Base-by-base conservation (phyloP, 2,113 vertebrate genomes). In the Heterotilapia buettikoferi region DNA sequence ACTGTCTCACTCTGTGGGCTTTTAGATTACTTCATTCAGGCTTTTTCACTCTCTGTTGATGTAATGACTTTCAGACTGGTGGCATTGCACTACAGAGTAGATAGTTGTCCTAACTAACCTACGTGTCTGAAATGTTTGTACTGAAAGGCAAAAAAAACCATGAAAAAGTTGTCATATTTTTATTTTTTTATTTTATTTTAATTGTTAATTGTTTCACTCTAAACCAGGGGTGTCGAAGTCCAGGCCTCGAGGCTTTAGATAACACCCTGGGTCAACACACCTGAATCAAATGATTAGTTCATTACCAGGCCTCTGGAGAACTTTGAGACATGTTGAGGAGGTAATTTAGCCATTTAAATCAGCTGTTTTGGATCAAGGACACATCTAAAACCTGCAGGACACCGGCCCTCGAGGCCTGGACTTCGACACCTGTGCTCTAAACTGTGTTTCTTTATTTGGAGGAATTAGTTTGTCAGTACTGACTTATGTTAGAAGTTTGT, bases 191-290 rank as follows among this genome's bases (percentile, higher is more conserved):
- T 19, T 38, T 38, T 3, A 13, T 40, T 68, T 14, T 0, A 29
- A 29, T 59, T 18, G 6, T 61, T 71, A 21, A 71, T 24, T 43
- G 0, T 71, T 43, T 71, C 5, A 43, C 66, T 43, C 3, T 43
- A 71, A 68, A 40, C 19, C 24, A 57, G 54, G 24, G 54, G 0
- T 57, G 54, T 57, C 4, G 1, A 0, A 57, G 54, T 14, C 54
- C 24, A 29, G 54, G 12, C 54, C 54, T 14, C 1, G 0, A 57
- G 13, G 13, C 3, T 57, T 57, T 57, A 57, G 7, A 57, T 16
- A 0, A 0, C 52, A 21, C 52, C 9, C 47, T 54, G 9, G 52
- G 52, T 54, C 9, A 54, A 0, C 52, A 54, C 52, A 54, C 52
- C n/a, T 54, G 52, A 54, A 54, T 54, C n/a, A 21, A 2, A 12